phyloP scores from a whole-genome alignment of 1,140 invertebrate species.

The Dufourea novaeangliae region DNA sequence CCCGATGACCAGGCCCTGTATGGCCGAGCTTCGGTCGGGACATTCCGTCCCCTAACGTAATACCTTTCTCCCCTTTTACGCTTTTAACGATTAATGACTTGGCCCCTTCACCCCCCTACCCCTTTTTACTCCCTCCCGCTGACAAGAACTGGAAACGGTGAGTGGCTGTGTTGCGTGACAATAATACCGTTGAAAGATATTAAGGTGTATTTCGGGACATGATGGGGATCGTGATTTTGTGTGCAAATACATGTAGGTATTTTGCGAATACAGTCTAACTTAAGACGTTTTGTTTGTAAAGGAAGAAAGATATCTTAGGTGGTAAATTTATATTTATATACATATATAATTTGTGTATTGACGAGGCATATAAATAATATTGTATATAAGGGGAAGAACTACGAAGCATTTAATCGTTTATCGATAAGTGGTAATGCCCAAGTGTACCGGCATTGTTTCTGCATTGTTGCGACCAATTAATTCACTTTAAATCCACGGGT shows the following conservation, averaged over 20 bases:
- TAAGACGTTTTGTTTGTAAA: no score
- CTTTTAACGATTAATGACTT: slow-evolving; percentile 28
- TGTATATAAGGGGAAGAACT: neutral
- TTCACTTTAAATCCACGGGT: slow-evolving; percentile 2
- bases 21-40: neutral
- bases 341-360: no score
- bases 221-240: no score
- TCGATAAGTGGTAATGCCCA: slow-evolving; percentile 10
- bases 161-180: neutral
- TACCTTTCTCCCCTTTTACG: neutral
- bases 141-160: neutral
- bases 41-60: neutral
- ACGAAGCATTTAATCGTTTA: neutral
- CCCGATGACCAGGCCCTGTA: slow-evolving; percentile 8
- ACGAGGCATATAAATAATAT: slow-evolving; percentile 12
- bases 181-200: slow-evolving; percentile 5
- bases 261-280: no score
- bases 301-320: no score
- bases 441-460: neutral
- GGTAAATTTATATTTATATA: no score
- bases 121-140: neutral
- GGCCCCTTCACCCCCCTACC: no score
- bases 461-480: neutral
- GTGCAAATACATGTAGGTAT: neutral
- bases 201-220: neutral